Evolutionary conservation across 1,140 invertebrate genomes (phyloP).

Genomic region (Sinonovacula constricta): DNA sequence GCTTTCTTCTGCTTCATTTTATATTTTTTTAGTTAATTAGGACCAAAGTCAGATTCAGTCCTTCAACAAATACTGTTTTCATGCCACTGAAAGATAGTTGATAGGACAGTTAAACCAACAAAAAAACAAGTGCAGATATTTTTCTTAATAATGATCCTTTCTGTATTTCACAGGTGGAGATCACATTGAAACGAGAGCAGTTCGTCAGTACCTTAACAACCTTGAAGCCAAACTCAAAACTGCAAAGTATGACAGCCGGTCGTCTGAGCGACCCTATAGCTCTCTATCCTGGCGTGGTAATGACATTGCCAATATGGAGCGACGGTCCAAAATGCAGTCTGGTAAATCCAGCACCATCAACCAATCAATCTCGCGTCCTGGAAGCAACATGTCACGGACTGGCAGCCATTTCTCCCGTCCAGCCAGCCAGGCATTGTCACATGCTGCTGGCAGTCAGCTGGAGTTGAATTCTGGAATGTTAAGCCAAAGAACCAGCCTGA

Average conservation of each 20-base stretch:
- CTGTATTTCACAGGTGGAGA: conserved; percentile 67
- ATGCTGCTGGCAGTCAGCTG: conserved; percentile 26
- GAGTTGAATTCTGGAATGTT: background rate
- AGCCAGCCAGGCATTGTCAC: conserved; percentile 38
- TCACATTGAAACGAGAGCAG: conserved; percentile 61
- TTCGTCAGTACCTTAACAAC: conserved; percentile 59
- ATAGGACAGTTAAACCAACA: no score
- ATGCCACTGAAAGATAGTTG: no score
- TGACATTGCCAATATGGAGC: conserved; percentile 59
- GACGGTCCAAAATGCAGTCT: conserved; percentile 33
- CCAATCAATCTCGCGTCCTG: conserved; percentile 41
- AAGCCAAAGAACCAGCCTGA: conserved; percentile 23
- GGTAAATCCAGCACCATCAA: conserved; percentile 31
- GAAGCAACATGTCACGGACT: conserved; percentile 44
- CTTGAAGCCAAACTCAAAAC: conserved; percentile 63
- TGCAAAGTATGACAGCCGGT: conserved; percentile 63
- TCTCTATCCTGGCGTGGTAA: conserved; percentile 63
- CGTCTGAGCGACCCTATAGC: conserved; percentile 62
- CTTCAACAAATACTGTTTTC: no score
- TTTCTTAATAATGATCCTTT: no score
- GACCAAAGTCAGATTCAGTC: no score
- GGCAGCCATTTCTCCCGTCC: conserved; percentile 40
- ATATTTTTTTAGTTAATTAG: no score
- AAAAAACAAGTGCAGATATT: no score
- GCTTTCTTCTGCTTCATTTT: no score